Evolutionary conservation across 2,797 vertebrate genomes (phyloP), one percentile per base, ranked within the genome.

Genomic region (Rhinatrema bivittatum): DNA sequence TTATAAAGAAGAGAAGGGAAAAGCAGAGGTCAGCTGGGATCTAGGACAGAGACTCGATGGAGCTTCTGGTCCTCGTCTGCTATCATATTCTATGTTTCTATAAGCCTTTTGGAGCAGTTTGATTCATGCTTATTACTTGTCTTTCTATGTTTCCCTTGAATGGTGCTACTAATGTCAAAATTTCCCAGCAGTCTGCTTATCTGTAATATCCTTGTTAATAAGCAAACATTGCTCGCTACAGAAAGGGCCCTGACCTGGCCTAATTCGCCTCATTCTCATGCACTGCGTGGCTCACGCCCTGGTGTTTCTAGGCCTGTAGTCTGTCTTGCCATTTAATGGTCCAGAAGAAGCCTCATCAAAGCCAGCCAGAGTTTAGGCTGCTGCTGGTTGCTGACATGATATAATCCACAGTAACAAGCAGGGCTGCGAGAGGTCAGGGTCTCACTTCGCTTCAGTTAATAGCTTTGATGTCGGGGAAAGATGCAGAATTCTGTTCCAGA

Each of bases 371-470:
- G 61, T 67, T 70, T 65, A 72, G 71, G 62, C 31, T 62, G 59
- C 66, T 58, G 66, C 68, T 58, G 63, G 57, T 53, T 73, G 56
- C 60, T 65, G 67, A 63, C 58, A 68, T 70, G 62, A 69, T 56
- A 62, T 64, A 71, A 74, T 66, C 68, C 52, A 56, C 61, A 39
- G 35, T 48, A 68, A 68, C 68, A 69, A 68, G 40, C 57, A 22
- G 60, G n/a, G 49, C 72, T 72, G 65, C 44, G 72, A 61, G 73
- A 68, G 64, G 58, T 75, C 65, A 70, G 50, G 56, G 60, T 62
- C 68, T 59, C 59, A 56, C 66, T 64, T 64, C 60, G 57, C 49
- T 65, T 62, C 60, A 68, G 59, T 60, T 54, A 58, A 54, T 50
- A 56, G 66, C 71, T 75, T 78, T 75, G 69, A 76, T 69, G 61